A percentile compares a stretch with the other conserved stretches of the same genome.
Evolutionary conservation across 2,113 vertebrate species (phyloP).

Genomic region (Pandion haliaetus): DNA sequence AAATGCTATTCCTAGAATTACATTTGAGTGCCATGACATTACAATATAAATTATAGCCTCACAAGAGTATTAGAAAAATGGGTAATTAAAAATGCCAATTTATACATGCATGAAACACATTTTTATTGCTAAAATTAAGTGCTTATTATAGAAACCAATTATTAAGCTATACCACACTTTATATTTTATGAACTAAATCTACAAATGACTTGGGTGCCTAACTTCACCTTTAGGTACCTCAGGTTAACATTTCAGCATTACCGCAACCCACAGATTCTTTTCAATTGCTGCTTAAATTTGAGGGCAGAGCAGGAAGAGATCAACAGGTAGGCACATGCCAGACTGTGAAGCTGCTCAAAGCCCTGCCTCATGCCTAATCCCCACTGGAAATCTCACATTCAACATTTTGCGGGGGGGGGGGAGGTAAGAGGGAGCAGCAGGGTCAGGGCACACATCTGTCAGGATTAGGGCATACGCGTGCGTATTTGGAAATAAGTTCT

Average conservation of each 20-base stretch:
- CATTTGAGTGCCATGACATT: background rate
- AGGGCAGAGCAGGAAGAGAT: background rate
- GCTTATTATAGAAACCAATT: constrained; percentile 6
- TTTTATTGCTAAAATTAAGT: constrained; percentile 37
- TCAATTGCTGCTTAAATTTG: background rate
- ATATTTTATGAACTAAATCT: constrained; percentile 21
- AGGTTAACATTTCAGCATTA: background rate
- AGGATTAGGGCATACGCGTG: background rate
- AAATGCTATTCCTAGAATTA: background rate
- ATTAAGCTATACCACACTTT: background rate
- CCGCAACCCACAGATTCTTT: background rate
- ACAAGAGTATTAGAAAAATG: constrained; percentile 1
- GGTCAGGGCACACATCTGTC: constrained; percentile 1
- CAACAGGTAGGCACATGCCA: background rate
- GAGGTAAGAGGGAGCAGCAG: background rate
- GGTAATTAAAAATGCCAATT: constrained; percentile 37
- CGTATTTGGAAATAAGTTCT: background rate
- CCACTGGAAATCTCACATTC: background rate
- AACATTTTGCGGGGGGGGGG: background rate
- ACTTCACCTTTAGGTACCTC: background rate
- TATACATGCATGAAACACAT: background rate
- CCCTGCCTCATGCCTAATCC: background rate
- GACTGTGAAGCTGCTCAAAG: background rate
- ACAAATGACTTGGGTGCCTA: background rate
- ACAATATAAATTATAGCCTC: constrained; percentile 19